Evolutionary conservation across 2,888 invertebrate species (phyloP), one percentile per base, ranked within the genome.

Genomic region (Cheilosia vulpina): DNA sequence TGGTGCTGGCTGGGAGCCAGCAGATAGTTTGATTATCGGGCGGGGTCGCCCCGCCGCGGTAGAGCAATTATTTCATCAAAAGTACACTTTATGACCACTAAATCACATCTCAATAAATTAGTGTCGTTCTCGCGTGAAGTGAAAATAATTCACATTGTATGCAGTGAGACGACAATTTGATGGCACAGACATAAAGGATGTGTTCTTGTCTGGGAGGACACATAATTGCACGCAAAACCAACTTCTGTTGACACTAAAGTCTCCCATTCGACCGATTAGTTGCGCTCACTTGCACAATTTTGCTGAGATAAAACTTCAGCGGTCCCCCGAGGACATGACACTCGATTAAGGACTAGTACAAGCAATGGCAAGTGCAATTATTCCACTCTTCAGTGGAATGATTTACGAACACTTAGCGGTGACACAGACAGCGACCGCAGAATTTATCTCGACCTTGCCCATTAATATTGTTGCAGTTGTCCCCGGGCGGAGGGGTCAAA

Each of bases 51-150:
- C 31, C 41, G 27, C 3, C n/a, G n/a, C 27, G 7, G 27, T 31
- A 17, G 4, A 27, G 71, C 52, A 58, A 60, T 71, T 71, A 71
- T 62, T 72, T 62, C 21, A 63, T 63, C 73, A 60, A 60, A 53
- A 45, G 19, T 45, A 13, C 62, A 63, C 47, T 66, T 50, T 6
- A 58, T 50, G 57, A 45, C 50, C 50, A 65, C 75, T 75, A 75
- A 75, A 75, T 75, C 58, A 66, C 75, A 53, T 27, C 65, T 75
- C 75, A 58, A 75, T 75, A 66, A 66, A 66, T 58, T 41, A 19
- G 17, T 63, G 65, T 38, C 43, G 53, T 47, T 31, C 17, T 21
- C 13, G 38, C 15, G 17, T 13, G 15, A n/a, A 53, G 13, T 9
- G 24, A 21, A 50, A 13, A 38, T 34, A 50, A 31, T n/a, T 15